Evolutionary conservation across 2,797 vertebrate species (phyloP).

Genomic region (Yasuhikotakia modesta): DNA sequence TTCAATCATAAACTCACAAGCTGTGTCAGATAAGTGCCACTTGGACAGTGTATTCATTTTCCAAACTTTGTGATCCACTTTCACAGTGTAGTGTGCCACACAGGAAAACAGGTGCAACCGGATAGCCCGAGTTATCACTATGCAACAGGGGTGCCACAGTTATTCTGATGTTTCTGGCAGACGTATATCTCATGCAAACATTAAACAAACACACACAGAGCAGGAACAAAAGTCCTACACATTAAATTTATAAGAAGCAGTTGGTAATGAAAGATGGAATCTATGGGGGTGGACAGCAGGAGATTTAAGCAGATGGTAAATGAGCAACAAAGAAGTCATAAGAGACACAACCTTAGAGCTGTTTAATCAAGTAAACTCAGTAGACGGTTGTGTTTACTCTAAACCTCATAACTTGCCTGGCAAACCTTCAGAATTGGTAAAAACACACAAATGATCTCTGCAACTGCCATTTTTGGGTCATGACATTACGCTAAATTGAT

Average conservation of each 20-base stretch:
- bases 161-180: slow-evolving; percentile 37
- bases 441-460: slow-evolving; percentile 1
- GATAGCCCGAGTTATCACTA: slow-evolving; percentile 55
- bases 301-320: slow-evolving; percentile 56
- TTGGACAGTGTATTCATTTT: slow-evolving; percentile 40
- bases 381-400: slow-evolving; percentile 39
- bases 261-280: slow-evolving; percentile 40
- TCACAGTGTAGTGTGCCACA: not conserved
- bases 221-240: slow-evolving; percentile 36
- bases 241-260: slow-evolving; percentile 43
- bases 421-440: slow-evolving; percentile 3
- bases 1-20: slow-evolving; percentile 1
- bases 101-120: slow-evolving; percentile 48
- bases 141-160: slow-evolving; percentile 49
- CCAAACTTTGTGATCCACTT: slow-evolving; percentile 36
- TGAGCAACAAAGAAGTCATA: slow-evolving; percentile 40
- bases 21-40: slow-evolving; percentile 39
- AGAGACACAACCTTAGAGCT: slow-evolving; percentile 20
- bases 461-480: not conserved
- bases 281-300: slow-evolving; percentile 42
- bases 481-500: not conserved
- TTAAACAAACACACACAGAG: slow-evolving; percentile 33
- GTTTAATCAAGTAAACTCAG: slow-evolving; percentile 30
- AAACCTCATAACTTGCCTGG: slow-evolving; percentile 34
- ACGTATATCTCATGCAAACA: slow-evolving; percentile 27